These are phyloP conservation scores for Montifringilla adamsi DNA, from an alignment of 2,113 vertebrate genomes.

Conservation along the genomic window DNA sequence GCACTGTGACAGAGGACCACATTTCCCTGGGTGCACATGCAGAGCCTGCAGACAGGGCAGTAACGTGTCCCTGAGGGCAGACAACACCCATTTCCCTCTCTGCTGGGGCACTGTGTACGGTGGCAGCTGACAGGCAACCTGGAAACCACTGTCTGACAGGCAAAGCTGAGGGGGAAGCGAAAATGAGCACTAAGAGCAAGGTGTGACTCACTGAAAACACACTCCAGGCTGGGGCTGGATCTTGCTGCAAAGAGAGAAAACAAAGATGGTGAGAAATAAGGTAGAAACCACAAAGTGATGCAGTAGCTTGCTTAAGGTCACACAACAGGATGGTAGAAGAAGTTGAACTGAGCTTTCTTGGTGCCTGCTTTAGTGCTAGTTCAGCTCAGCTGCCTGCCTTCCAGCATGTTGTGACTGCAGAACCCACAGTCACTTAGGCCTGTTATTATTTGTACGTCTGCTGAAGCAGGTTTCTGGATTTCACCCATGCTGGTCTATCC, in stretches of 20 bases:
- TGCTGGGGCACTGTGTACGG: rapidly evolving
- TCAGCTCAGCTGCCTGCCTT: background rate
- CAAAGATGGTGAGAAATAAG: background rate
- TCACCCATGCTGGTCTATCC: conserved; percentile 56
- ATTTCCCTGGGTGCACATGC: background rate
- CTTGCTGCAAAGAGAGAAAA: background rate
- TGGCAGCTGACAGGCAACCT: background rate
- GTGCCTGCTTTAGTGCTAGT: background rate
- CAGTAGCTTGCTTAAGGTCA: background rate
- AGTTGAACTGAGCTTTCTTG: background rate
- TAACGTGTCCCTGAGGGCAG: rapidly evolving
- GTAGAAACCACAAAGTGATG: background rate
- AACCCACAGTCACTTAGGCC: background rate
- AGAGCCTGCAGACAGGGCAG: background rate
- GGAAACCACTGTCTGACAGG: background rate
- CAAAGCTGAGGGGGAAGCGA: background rate
- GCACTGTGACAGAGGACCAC: background rate
- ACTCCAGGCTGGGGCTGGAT: background rate
- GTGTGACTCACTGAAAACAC: background rate
- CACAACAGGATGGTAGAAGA: background rate
- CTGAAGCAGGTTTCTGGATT: conserved; percentile 56
- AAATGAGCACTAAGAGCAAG: background rate
- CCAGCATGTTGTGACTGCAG: conserved; percentile 6
- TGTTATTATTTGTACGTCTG: conserved; percentile 34
- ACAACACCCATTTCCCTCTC: background rate